Evolutionary conservation across 2,888 invertebrate genomes (phyloP), one percentile per base, ranked within the genome.

Genomic region (Drosophila merina): DNA sequence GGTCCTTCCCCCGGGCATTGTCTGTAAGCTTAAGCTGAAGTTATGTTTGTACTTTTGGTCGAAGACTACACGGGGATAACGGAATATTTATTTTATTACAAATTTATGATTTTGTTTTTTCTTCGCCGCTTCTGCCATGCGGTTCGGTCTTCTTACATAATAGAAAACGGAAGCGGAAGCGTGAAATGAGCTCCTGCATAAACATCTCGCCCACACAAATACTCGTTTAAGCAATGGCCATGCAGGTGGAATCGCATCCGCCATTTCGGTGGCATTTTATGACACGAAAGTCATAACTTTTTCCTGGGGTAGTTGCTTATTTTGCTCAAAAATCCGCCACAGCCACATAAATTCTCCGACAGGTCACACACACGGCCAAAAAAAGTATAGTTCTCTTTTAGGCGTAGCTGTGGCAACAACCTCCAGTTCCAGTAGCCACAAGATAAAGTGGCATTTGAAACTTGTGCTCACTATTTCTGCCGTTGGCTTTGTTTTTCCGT

Each of bases 71-170:
- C 36, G 30, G 49, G 75, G 75, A 86, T 85, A 86, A 85, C 66
- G 79, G 75, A 71, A 79, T 85, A 85, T 85, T 86, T 78, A 83
- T 88, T 84, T 87, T 84, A 89, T 82, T 82, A 77, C 63, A 52
- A 85, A 86, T 89, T 86, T 88, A 88, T 85, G 88, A 86, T 85
- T 89, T 88, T 89, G 88, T 89, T 88, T 89, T 88, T 82, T 44
- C 48, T 38, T n/a, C 62, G 36, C 25, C 58, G 10, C 30, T 8
- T 12, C 9, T 14, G 31, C 57, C 54, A 25, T 42, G 50, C 52
- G 57, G 38, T 56, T 36, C 55, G 60, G 55, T 55, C 52, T 45
- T 38, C 45, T 56, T 70, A 73, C 77, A 85, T 74, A 77, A 80
- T 74, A 76, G 74, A 75, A 80, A 77, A 59, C 88, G 86, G 86